Percentiles rank a stretch among this genome's conserved stretches.
Evolutionary conservation across 2,888 invertebrate species (phyloP).

Genomic region (Ctenicera cuprea): DNA sequence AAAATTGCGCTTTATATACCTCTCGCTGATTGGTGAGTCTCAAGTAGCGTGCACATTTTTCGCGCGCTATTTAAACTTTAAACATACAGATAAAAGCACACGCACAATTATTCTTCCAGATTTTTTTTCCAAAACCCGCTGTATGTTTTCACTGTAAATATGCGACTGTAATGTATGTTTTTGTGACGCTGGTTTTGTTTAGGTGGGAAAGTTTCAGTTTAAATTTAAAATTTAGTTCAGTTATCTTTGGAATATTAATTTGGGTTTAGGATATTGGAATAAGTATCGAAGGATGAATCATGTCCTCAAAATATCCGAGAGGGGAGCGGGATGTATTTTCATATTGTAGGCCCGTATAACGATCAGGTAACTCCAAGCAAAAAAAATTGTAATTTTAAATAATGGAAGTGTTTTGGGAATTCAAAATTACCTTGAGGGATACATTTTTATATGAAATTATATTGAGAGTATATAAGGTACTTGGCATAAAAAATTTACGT

Average conservation of each 20-base stretch:
- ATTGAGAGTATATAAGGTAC: too few relatives aligned
- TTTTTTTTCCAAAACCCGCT: neutral
- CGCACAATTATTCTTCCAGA: neutral
- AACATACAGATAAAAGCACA: neutral
- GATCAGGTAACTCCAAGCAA: slow-evolving; percentile 14
- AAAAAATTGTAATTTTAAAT: neutral
- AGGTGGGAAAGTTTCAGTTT: slow-evolving; percentile 17
- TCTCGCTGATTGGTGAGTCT: neutral
- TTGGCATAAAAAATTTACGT: too few relatives aligned
- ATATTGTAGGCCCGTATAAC: slow-evolving; percentile 27
- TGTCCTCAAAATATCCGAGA: slow-evolving; percentile 58
- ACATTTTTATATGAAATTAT: too few relatives aligned
- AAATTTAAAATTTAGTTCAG: slow-evolving; percentile 28
- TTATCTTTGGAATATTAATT: slow-evolving; percentile 43
- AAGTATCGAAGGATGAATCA: slow-evolving; percentile 60
- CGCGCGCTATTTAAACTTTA: neutral
- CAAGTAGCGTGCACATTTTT: neutral
- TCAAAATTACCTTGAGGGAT: too few relatives aligned
- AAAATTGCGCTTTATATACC: neutral
- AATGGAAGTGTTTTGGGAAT: neutral
- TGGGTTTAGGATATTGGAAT: slow-evolving; percentile 46
- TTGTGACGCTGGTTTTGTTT: neutral
- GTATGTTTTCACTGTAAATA: neutral
- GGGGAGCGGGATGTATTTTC: slow-evolving; percentile 56
- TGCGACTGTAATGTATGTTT: neutral